These are phyloP conservation scores for Xenopus laevis DNA, from an alignment of 2,113 vertebrate species.

Conservation along the genomic window DNA sequence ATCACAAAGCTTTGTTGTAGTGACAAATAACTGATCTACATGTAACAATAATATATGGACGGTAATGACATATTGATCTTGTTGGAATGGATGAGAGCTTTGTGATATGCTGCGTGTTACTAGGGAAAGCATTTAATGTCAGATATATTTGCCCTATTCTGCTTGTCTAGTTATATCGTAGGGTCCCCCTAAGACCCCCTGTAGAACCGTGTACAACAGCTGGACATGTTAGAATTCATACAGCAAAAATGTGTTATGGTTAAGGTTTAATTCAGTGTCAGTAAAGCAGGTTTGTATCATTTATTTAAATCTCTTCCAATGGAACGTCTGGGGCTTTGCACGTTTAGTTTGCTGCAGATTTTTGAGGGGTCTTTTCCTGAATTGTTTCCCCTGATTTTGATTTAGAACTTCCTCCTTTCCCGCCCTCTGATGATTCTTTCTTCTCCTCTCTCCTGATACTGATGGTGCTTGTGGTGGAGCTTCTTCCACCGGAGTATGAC, in stretches of 20 bases:
- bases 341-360: constrained; percentile 14
- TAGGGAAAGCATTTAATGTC: no score
- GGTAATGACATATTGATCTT: no score
- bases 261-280: neutral
- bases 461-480: constrained; percentile 55
- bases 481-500: constrained; percentile 50
- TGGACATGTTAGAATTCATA: no score
- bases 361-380: constrained; percentile 1
- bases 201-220: no score
- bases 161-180: no score
- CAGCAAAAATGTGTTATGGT: neutral
- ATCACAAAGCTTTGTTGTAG: neutral
- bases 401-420: constrained; percentile 11
- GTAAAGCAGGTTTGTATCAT: neutral
- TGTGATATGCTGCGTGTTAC: no score
- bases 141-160: no score
- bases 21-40: no score
- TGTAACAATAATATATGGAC: no score
- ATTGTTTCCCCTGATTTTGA: constrained; percentile 28
- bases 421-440: constrained; percentile 12
- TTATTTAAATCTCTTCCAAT: neutral
- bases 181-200: no score
- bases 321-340: neutral
- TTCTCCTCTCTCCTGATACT: constrained; percentile 37
- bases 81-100: no score